Percentiles rank a stretch among this genome's conserved stretches.
These are phyloP conservation scores for Platygyra sinensis DNA, from an alignment of 64 coral and sea anemone genomes.

Conservation along the genomic window DNA sequence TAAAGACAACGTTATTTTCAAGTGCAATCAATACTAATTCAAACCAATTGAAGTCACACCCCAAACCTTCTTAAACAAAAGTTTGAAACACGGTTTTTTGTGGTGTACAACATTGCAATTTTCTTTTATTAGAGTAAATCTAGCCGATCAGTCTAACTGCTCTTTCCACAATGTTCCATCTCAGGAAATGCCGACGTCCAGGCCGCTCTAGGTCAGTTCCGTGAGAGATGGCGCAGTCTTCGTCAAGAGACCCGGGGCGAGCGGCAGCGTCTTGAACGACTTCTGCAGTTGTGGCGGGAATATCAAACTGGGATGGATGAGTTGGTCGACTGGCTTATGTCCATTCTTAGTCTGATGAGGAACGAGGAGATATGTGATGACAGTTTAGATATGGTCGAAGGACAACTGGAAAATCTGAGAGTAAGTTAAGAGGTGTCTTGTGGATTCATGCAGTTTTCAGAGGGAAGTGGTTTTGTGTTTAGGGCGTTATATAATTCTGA, in stretches of 20 bases:
- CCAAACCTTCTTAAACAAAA: no score
- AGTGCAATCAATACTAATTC: no score
- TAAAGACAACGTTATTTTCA: no score
- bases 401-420: slow-evolving; percentile 63
- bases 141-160: neutral
- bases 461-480: neutral
- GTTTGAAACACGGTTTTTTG: no score
- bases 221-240: slow-evolving; percentile 80
- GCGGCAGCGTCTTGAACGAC: slow-evolving; percentile 74
- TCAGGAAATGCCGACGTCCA: slow-evolving; percentile 68
- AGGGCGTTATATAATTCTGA: neutral
- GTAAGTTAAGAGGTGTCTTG: slow-evolving; percentile 13
- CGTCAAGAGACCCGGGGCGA: slow-evolving; percentile 69
- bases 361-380: slow-evolving; percentile 50
- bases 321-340: slow-evolving; percentile 82
- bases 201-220: slow-evolving; percentile 55
- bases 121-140: no score
- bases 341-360: slow-evolving; percentile 55
- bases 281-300: slow-evolving; percentile 86
- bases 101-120: no score
- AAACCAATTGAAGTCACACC: no score
- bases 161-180: neutral
- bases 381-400: slow-evolving; percentile 65
- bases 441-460: no score
- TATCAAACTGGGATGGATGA: slow-evolving; percentile 87